Percentiles rank a stretch among this genome's conserved stretches.
These are phyloP conservation scores for Pachymerium ferrugineum DNA, from an alignment of 2,888 invertebrate species.

Conservation along the genomic window DNA sequence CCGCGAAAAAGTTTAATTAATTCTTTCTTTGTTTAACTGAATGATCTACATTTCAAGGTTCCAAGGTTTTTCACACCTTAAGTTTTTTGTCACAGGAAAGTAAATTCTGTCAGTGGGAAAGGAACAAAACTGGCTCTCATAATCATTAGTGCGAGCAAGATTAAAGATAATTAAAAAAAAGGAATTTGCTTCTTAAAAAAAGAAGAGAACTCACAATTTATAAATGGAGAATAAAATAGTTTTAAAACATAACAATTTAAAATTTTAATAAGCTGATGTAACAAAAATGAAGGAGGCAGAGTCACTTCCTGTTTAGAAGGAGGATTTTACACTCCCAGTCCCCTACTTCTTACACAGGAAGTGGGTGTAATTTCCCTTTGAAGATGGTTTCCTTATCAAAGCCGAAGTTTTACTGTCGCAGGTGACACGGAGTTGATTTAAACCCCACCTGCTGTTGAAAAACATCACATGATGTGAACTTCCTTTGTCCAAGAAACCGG, in stretches of 20 bases:
- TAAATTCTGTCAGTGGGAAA: neutral
- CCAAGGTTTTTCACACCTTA: slow-evolving; percentile 5
- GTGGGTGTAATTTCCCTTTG: slow-evolving; percentile 9
- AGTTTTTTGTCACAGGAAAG: too few relatives aligned
- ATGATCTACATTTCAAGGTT: neutral
- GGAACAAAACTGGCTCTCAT: neutral
- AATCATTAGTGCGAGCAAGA: neutral
- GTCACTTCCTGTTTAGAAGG: neutral
- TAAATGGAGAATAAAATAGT: too few relatives aligned
- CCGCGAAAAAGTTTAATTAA: neutral
- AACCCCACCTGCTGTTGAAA: slow-evolving; percentile 22
- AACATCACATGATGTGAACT: slow-evolving; percentile 19
- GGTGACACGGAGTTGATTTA: slow-evolving; percentile 16
- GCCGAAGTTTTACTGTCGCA: neutral
- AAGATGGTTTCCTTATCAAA: slow-evolving; percentile 20
- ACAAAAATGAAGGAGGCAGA: neutral
- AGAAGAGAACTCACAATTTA: neutral
- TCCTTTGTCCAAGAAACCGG: slow-evolving; percentile 8
- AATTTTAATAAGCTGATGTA: too few relatives aligned
- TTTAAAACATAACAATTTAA: too few relatives aligned
- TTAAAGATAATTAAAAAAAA: neutral
- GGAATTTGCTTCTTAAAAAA: neutral
- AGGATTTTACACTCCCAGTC: neutral
- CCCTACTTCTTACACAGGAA: neutral
- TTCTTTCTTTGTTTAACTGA: slow-evolving; percentile 1